phyloP scores from a whole-genome alignment of 2,888 invertebrate genomes.

The Chouioia cunea region DNA sequence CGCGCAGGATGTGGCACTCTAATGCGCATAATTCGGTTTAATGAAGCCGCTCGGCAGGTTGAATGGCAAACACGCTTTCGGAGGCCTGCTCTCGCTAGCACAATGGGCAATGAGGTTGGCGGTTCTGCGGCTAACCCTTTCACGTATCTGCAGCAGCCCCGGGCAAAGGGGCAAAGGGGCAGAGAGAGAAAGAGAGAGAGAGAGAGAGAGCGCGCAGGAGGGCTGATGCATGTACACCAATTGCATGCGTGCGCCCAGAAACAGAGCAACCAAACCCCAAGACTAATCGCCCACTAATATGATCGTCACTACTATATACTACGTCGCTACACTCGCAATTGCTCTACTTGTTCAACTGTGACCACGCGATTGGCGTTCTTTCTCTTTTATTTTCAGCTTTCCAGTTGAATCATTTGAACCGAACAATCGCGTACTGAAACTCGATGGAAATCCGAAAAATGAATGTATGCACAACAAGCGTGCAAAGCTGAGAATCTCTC shows the following conservation, averaged over 20 bases:
- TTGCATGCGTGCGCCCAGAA: not conserved
- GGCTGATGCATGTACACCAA: not conserved
- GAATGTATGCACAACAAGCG: slow-evolving; percentile 7
- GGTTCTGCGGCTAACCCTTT: slow-evolving; percentile 39
- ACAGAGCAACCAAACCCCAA: not conserved
- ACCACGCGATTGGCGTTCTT: no score
- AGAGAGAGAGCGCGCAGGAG: slow-evolving; percentile 9
- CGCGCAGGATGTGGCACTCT: slow-evolving; percentile 20
- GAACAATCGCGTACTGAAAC: no score
- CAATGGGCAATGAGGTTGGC: slow-evolving; percentile 22
- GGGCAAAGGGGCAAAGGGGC: not conserved
- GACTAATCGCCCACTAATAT: slow-evolving; percentile 22
- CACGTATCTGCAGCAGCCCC: not conserved
- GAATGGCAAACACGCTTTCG: slow-evolving; percentile 35
- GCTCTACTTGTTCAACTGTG: no score
- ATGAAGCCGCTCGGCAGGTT: slow-evolving; percentile 25
- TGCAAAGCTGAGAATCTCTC: no score
- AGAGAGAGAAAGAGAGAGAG: no score
- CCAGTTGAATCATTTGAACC: no score
- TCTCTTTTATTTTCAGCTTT: no score
- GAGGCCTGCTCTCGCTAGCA: not conserved
- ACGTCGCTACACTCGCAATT: no score
- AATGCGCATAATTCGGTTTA: slow-evolving; percentile 39
- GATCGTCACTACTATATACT: not conserved
- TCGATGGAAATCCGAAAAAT: not conserved